Base-by-base conservation (phyloP, 2,888 invertebrate genomes). In the Tanytarsus gracilentus region DNA sequence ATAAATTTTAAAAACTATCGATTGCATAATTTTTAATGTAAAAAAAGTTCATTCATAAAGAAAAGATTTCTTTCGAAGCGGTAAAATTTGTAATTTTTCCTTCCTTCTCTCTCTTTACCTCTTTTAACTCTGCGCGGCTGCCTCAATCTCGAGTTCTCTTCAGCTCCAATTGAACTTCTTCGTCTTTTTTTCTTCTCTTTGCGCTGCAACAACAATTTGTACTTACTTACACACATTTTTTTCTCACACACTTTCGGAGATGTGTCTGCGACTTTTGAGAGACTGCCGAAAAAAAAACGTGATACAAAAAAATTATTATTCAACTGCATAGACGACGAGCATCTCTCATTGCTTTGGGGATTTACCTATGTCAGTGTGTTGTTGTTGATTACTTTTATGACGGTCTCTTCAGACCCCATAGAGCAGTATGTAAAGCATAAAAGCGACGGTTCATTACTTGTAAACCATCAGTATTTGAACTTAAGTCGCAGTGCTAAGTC, bases 401-500 rank as follows among this genome's bases (percentile, higher is more conserved):
- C 48, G 23, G 6, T 27, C 21, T 14, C 56, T 25, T 26, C 26
- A 25, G 44, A 56, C 49, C 16, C n/a, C n/a, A n/a, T 16, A 21
- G 21, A 4, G 44, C 21, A 44, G 16, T 36, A 36, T 23, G 44
- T 44, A 44, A 44, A 44, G 21, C 44, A 40, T 56, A 56, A 56
- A 56, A 56, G 40, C 39, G 18, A 14, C 26, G 56, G 11, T 16
- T 56, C 18, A 14, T n/a, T 14, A 3, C 7, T 9, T 9, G 14
- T 21, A n/a, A 44, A 21, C 21, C 33, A 14, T 29, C 58, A 58
- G 58, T 58, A 27, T 25, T 16, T 48, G 23, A 16, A 29, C 21
- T 26, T 21, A 8, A 18, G 16, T 58, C 29, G 27, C 18, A 27
- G 58, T 29, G 58, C 8, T 30, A 9, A 58, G 58, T 58, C 58